These are phyloP conservation scores for Holotrichia oblita DNA, from an alignment of 1,140 invertebrate genomes.

Conservation along the genomic window DNA sequence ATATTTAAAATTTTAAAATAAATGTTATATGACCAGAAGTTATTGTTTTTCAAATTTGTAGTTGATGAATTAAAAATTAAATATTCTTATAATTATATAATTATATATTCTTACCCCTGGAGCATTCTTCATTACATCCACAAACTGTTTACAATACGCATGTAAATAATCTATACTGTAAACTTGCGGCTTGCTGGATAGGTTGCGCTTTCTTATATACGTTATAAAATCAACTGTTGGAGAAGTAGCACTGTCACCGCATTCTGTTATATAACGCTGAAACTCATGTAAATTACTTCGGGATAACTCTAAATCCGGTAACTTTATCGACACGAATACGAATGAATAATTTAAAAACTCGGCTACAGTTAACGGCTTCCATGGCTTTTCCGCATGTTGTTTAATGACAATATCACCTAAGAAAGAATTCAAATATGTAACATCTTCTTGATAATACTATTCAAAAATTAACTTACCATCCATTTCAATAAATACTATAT, in stretches of 20 bases:
- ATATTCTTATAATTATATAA: no score
- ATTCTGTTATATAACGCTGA: conserved; percentile 39
- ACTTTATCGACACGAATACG: conserved; percentile 10
- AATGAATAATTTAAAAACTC: conserved; percentile 36
- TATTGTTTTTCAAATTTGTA: no score
- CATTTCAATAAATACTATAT: conserved; percentile 41
- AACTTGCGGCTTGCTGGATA: background rate
- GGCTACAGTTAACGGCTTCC: conserved; percentile 17
- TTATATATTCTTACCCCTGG: conserved; percentile 15
- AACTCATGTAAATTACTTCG: conserved; percentile 32
- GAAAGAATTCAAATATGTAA: no score
- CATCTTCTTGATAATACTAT: background rate
- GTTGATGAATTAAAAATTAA: no score
- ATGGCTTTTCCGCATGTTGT: conserved; percentile 34
- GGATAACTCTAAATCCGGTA: conserved; percentile 23
- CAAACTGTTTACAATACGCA: conserved; percentile 36
- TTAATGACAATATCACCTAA: conserved; percentile 39
- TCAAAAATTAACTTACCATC: conserved; percentile 15
- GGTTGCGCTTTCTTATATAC: background rate
- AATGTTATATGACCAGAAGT: no score
- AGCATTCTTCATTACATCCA: background rate
- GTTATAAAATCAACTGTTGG: conserved; percentile 25
- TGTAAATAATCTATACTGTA: conserved; percentile 9
- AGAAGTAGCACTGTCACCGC: conserved; percentile 19
- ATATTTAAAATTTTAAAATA: no score